Conservation (phyloP, 2,888 invertebrate genomes). For the Anoncus sp. region DNA sequence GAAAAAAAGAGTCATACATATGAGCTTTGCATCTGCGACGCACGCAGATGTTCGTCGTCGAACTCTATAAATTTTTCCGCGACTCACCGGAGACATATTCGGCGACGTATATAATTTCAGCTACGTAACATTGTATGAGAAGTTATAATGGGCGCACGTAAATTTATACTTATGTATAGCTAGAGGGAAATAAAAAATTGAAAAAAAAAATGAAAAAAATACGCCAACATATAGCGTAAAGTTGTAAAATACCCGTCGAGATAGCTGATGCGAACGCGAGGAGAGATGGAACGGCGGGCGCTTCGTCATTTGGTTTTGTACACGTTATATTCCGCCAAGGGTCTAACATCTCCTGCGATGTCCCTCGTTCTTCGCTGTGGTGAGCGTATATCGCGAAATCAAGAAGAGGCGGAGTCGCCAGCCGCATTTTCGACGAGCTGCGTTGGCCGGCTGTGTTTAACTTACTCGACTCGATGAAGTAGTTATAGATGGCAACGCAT, state of each 20-base stretch:
- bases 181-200: too few species aligned
- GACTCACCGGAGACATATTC: background rate
- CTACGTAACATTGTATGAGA: too few species aligned
- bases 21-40: background rate
- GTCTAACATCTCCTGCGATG: constrained; percentile 1
- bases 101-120: background rate
- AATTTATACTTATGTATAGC: background rate
- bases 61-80: constrained; percentile 6
- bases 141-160: background rate
- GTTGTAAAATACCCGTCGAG: constrained; percentile 29
- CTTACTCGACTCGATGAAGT: constrained; percentile 28
- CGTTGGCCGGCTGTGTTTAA: constrained; percentile 29
- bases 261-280: constrained; percentile 23
- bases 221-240: constrained; percentile 30
- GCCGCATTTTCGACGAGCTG: constrained; percentile 49
- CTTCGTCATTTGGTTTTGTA: constrained; percentile 45
- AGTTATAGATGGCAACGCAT: constrained; percentile 41
- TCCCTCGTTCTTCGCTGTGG: constrained; percentile 24
- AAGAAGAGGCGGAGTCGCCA: constrained; percentile 61
- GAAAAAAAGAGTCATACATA: constrained; percentile 1
- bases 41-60: constrained; percentile 8
- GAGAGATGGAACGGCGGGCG: constrained; percentile 16
- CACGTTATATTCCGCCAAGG: background rate
- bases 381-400: constrained; percentile 53
- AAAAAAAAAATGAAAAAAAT: background rate